Conservation (phyloP, 1,140 invertebrate species). For the Batillaria attramentaria region DNA sequence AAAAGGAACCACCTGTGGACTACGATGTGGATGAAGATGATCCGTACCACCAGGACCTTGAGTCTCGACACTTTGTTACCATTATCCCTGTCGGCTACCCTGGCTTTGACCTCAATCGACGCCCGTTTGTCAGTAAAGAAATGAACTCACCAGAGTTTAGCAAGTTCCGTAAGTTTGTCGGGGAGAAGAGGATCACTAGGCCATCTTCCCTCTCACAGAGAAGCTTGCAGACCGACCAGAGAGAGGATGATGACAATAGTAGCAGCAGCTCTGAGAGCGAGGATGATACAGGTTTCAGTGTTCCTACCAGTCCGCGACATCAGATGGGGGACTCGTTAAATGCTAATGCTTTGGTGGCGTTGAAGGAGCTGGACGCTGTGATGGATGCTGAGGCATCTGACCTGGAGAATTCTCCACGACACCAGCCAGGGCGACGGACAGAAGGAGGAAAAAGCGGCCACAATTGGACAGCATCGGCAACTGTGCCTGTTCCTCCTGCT, state of each 20-base stretch:
- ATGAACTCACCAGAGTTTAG: conserved; percentile 36
- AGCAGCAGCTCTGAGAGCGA: conserved; percentile 17
- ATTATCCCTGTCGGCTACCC: conserved; percentile 49
- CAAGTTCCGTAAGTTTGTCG: conserved; percentile 26
- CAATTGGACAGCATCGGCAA: neutral
- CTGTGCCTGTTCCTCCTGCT: conserved; percentile 29
- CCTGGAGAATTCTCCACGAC: conserved; percentile 33
- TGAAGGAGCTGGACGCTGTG: conserved; percentile 67
- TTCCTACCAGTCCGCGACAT: neutral
- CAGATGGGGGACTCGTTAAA: conserved; percentile 29
- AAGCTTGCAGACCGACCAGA: neutral
- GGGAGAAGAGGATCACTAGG: neutral
- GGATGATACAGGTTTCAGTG: neutral
- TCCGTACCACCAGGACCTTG: neutral
- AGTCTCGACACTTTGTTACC: conserved; percentile 39
- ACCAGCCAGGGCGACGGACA: neutral
- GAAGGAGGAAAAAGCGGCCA: neutral
- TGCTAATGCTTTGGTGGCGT: conserved; percentile 54
- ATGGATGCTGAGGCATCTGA: conserved; percentile 59
- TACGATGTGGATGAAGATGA: neutral
- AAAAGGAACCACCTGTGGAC: neutral
- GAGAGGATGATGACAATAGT: neutral
- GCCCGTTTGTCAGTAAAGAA: conserved; percentile 35
- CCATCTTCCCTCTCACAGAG: neutral
- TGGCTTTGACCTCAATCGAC: conserved; percentile 21